Evolutionary conservation across 2,797 vertebrate genomes (phyloP), one percentile per base, ranked within the genome.

Genomic region (Labroides dimidiatus): DNA sequence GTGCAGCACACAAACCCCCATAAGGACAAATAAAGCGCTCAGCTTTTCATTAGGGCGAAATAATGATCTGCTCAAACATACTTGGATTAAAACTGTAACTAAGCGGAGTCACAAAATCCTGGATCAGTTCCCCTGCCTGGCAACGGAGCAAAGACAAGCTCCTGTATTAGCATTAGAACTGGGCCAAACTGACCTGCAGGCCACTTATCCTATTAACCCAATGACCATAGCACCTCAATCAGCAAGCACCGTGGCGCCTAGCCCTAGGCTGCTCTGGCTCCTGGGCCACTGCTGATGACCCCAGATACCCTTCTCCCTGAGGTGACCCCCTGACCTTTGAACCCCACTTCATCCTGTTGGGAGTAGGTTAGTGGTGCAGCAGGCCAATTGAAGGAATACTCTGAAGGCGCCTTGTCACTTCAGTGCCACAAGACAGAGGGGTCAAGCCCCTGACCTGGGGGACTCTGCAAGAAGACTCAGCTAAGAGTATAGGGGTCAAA

Each of bases 161-260:
- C 60, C 71, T 51, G 82, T 78, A 89, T 92, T 91, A 89, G 89
- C 85, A 90, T 91, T 78, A 85, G 84, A 89, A 90, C 77, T 86
- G 83, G 88, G 77, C 81, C 83, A 85, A 84, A 84, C 45, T 93
- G 89, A 92, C 86, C 88, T 60, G 61, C 71, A 77, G 87, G 82
- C 88, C 81, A 88, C 88, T 92, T 91, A 92, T 93, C 91, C 84
- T 80, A 91, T 91, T 93, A 92, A 89, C 88, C 91, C 82, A 69
- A 69, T 77, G 89, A 90, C 91, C 90, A 91, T 78, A 64, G 49
- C 74, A 77, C 61, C 82, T 79, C 80, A 77, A 86, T 87, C 84
- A 81, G 74, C 37, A 68, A 84, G 82, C 74, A 69, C 65, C 69
- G 79, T 81, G 91, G 89, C 84, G 80, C 87, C 89, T 21, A 63